Evolutionary conservation across 2,113 vertebrate species (phyloP), one percentile per base, ranked within the genome.

Genomic region (Colinus virginianus): DNA sequence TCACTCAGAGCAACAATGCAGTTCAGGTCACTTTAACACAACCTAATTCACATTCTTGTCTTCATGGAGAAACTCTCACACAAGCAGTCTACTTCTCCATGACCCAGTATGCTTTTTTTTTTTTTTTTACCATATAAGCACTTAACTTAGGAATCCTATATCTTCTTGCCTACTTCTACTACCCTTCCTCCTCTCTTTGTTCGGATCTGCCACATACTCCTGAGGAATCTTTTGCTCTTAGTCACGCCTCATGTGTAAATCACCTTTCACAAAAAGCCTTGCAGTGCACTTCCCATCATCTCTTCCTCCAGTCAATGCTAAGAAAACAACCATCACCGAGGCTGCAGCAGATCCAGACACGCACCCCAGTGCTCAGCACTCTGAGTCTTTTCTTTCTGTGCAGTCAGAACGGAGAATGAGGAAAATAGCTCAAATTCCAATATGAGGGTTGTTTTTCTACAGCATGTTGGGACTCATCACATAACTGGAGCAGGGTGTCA

Each of bases 181-280:
- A 9, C 43, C 75, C 23, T 55, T 34, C 69, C 64, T 87, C 34
- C 16, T 77, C 58, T 81, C 56, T 30, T 77, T 46, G 69, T 84
- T 88, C 93, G 81, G 70, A 61, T 72, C 13, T 2, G 6, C 59
- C 56, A 72, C 94, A 84, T 76, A 93, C 59, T 66, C 40, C 56
- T 34, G 26, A 82, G n/a, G 82, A 94, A 71, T 76, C 84, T 78
- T 76, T 79, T 38, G 64, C 74, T 91, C 92, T 87, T 69, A 95
- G 81, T 89, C 89, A 93, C 4, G 10, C 72, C 78, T 72, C 42
- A 79, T 8, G 36, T 2, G 3, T 49, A 82, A 87, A 94, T 66
- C 88, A 92, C 89, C 63, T 84, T 95, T 89, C 96, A 85, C 38
- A 68, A 85, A 2, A 12, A 87, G 78, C 83, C 94, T 95, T 94